Base-by-base conservation (phyloP, 2,888 invertebrate genomes). In the Trichopoda pennipes region DNA sequence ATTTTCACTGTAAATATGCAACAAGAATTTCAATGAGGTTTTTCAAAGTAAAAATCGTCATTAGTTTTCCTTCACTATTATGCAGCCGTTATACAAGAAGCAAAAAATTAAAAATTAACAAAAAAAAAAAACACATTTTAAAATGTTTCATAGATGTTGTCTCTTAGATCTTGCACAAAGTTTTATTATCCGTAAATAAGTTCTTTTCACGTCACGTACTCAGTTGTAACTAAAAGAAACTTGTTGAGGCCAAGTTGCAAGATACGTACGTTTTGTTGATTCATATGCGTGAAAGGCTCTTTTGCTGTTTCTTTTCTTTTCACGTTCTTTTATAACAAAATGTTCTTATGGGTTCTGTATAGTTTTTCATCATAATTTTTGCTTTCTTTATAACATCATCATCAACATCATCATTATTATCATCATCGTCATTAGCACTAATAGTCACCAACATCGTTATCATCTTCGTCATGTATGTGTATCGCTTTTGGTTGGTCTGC, bases 151-250 rank as follows among this genome's bases (percentile, higher is more conserved):
- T 17, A 28, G 28, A 28, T 28, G 28, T 28, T 28, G 53, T 28
- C 55, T 19, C 21, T 61, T 16, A 47, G 2, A 21, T n/a, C 21
- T 75, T 72, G 32, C 6, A 38, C 32, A 79, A 72, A 66, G 19
- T 72, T 72, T 64, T 63, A 53, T 75, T 72, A 70, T 75, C 82
- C 82, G 82, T 61, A 49, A 68, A 72, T 49, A 68, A 68, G 79
- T 82, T 79, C 72, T 76, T 68, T 61, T 58, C 75, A 63, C 79
- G 72, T 79, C 82, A 76, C 79, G 82, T 79, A 76, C 79, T 82
- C 61, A 72, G 68, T 79, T 82, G 75, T 75, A 79, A 82, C 82
- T 82, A 21, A 82, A 61, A 63, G 28, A 74, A 82, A 79, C 70
- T 82, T 75, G 82, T 82, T 82, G 75, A 16, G 60, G 58, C 70